A percentile compares a stretch with the other conserved stretches of the same genome.
These are phyloP conservation scores for Cactoblastis cactorum DNA, from an alignment of 2,888 invertebrate genomes.

Conservation along the genomic window DNA sequence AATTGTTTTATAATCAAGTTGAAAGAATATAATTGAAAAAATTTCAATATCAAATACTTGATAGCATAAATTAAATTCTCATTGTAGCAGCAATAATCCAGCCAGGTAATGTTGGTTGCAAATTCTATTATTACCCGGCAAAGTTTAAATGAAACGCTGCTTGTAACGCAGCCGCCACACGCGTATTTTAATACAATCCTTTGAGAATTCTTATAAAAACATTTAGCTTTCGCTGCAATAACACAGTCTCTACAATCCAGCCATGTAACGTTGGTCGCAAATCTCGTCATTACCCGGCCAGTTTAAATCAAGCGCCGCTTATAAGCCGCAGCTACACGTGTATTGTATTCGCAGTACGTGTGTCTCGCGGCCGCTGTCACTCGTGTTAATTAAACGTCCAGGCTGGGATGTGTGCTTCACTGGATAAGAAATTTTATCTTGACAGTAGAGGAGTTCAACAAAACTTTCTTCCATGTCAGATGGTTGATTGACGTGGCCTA, in stretches of 20 bases:
- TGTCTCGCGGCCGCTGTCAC: conserved; percentile 63
- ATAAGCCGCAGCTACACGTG: conserved; percentile 29
- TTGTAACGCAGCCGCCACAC: conserved; percentile 32
- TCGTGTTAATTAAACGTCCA: conserved; percentile 76
- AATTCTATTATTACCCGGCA: conserved; percentile 22
- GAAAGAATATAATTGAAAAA: too few relatives aligned
- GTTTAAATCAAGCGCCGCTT: conserved; percentile 45
- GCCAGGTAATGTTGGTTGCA: conserved; percentile 5
- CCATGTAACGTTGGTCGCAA: conserved; percentile 6
- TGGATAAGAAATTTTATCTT: conserved; percentile 36
- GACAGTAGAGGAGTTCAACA: too few relatives aligned
- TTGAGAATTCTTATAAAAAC: too few relatives aligned
- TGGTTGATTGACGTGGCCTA: too few relatives aligned
- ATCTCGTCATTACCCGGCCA: conserved; percentile 23
- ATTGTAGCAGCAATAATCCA: neutral
- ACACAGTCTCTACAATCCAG: neutral
- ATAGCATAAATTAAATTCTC: too few relatives aligned
- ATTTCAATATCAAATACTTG: too few relatives aligned
- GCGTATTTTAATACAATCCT: conserved; percentile 43
- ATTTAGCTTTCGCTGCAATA: neutral
- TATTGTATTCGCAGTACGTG: conserved; percentile 41
- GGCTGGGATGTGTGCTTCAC: conserved; percentile 28
- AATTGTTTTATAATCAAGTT: too few relatives aligned
- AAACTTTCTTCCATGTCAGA: too few relatives aligned
- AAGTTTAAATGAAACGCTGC: conserved; percentile 42